A percentile compares a stretch with the other conserved stretches of the same genome.
Conservation (phyloP, 2,113 vertebrate species). For the Petromus typicus region DNA sequence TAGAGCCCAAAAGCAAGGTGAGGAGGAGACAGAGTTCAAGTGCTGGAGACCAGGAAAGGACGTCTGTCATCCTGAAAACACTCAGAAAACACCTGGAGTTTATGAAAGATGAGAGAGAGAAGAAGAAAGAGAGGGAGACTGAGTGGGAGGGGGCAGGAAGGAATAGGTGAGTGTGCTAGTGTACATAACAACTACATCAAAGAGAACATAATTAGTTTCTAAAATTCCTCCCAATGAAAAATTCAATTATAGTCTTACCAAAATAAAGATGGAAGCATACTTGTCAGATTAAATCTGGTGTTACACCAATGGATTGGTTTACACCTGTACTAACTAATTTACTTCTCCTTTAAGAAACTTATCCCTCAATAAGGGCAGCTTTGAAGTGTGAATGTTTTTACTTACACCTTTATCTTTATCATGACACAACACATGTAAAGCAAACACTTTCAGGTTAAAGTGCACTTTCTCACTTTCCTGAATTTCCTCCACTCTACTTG, state of each 20-base stretch:
- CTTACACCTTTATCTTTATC: slow-evolving; percentile 73
- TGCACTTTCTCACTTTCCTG: slow-evolving; percentile 83
- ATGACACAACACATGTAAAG: slow-evolving; percentile 62
- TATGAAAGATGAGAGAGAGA: not conserved
- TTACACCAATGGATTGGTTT: not conserved
- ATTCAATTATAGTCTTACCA: not conserved
- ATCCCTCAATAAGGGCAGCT: not conserved
- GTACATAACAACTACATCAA: not conserved
- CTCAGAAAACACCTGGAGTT: not conserved
- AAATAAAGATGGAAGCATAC: not conserved
- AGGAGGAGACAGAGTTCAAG: not conserved
- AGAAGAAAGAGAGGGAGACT: not conserved
- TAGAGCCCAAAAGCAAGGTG: not conserved
- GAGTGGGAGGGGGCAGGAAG: not conserved
- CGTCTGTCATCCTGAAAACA: not conserved
- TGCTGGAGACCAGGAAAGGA: not conserved
- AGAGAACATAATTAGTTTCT: not conserved
- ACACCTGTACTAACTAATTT: not conserved
- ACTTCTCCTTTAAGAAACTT: not conserved
- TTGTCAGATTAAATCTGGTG: not conserved
- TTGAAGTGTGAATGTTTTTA: not conserved
- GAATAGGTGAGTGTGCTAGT: not conserved
- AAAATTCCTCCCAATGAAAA: slow-evolving; percentile 12
- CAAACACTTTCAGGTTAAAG: slow-evolving; percentile 79
- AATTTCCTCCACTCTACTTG: slow-evolving; percentile 74